Conservation (phyloP, 2,797 vertebrate genomes). For the Chelon auratus region DNA sequence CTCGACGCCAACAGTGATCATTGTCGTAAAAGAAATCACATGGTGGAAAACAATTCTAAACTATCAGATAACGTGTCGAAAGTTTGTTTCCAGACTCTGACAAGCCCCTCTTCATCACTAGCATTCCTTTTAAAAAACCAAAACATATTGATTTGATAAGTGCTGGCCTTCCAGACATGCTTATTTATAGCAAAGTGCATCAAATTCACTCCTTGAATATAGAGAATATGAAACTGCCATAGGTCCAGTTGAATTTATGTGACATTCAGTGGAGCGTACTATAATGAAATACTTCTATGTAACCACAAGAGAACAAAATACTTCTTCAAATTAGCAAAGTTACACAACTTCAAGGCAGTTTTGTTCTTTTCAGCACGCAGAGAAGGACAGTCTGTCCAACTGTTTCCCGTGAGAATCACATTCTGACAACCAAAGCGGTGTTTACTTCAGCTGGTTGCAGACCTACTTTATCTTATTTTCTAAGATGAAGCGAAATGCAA, state of each 20-base stretch:
- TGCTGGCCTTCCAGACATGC: slow-evolving; percentile 2
- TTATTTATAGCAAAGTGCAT: no score
- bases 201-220: no score
- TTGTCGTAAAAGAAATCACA: background rate
- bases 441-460: background rate
- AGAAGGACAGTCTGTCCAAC: slow-evolving; percentile 6
- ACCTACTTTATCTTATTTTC: background rate
- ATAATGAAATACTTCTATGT: slow-evolving; percentile 23
- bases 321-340: background rate
- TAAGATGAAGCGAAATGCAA: slow-evolving; percentile 21
- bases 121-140: background rate
- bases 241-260: slow-evolving; percentile 2
- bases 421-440: background rate
- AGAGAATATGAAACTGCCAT: background rate
- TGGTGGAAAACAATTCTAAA: background rate
- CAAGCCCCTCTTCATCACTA: background rate
- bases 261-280: background rate
- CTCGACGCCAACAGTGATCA: background rate
- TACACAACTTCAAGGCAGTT: slow-evolving; percentile 13
- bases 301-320: background rate
- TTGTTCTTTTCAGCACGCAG: slow-evolving; percentile 1
- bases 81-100: background rate
- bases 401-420: background rate
- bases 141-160: background rate
- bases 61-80: background rate